Percentiles rank a stretch among this genome's conserved stretches.
These are phyloP conservation scores for Gonioctena quinquepunctata DNA, from an alignment of 1,140 invertebrate species.

Conservation along the genomic window DNA sequence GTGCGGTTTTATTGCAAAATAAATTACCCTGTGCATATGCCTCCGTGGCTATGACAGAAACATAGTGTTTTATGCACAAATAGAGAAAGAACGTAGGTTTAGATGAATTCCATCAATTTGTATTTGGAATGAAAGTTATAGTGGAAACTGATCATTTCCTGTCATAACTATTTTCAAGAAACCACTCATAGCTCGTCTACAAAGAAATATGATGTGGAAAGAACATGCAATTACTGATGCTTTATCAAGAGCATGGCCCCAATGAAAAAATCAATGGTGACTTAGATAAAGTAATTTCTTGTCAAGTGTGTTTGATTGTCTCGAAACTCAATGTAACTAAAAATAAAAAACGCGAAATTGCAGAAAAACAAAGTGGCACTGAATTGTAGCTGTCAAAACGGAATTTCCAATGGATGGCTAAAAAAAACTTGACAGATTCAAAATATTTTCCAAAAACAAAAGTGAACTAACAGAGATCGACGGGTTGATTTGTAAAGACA, in stretches of 20 bases:
- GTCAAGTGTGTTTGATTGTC: not conserved
- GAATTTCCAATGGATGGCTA: slow-evolving; percentile 50
- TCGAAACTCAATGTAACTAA: not conserved
- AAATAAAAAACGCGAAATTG: not conserved
- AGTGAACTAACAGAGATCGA: too few relatives aligned
- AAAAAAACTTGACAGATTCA: slow-evolving; percentile 19
- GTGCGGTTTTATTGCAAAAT: slow-evolving; percentile 49
- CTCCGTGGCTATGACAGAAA: slow-evolving; percentile 48
- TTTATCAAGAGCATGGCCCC: too few relatives aligned
- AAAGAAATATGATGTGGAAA: too few relatives aligned
- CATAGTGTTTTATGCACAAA: slow-evolving; percentile 43
- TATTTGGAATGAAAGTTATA: slow-evolving; percentile 34
- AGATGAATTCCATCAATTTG: slow-evolving; percentile 38
- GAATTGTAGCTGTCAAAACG: slow-evolving; percentile 32
- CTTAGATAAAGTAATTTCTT: too few relatives aligned
- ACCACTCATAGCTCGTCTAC: too few relatives aligned
- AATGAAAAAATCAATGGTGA: too few relatives aligned
- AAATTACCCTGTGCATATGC: slow-evolving; percentile 48
- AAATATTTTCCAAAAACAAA: not conserved
- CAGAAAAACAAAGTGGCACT: too few relatives aligned
- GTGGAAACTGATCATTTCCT: slow-evolving; percentile 44
- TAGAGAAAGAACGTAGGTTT: not conserved
- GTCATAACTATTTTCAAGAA: slow-evolving; percentile 43
- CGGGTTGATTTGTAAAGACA: not conserved
- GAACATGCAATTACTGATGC: too few relatives aligned